phyloP scores from a whole-genome alignment of 1,140 invertebrate genomes.

The Drosophila parabipectinata region DNA sequence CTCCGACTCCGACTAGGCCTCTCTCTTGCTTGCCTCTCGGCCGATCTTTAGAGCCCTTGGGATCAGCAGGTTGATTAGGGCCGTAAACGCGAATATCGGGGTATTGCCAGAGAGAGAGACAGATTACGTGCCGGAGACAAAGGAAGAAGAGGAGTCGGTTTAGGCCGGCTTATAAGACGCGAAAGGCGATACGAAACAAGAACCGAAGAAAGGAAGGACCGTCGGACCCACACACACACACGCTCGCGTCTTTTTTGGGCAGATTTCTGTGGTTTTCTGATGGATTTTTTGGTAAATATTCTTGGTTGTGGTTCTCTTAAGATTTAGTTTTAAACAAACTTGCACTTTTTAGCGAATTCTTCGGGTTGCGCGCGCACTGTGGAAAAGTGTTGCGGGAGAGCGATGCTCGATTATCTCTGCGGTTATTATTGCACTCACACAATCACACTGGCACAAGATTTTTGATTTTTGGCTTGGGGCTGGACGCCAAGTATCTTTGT shows the following conservation, averaged over 20 bases:
- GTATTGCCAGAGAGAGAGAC: constrained; percentile 23
- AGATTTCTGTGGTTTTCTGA: constrained; percentile 76
- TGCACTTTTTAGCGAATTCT: constrained; percentile 2
- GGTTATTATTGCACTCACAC: constrained; percentile 38
- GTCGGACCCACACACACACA: constrained; percentile 32
- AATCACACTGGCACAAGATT: constrained; percentile 27
- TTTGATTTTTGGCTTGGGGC: constrained; percentile 9
- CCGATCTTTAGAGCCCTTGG: constrained; percentile 46
- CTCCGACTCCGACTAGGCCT: constrained; percentile 1
- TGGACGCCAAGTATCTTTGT: background rate
- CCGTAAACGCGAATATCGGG: constrained; percentile 22
- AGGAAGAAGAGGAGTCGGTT: constrained; percentile 55
- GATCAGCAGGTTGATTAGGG: constrained; percentile 74
- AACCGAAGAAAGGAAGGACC: constrained; percentile 49
- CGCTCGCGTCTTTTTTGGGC: constrained; percentile 57
- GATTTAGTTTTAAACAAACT: constrained; percentile 1
- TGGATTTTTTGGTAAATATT: constrained; percentile 41
- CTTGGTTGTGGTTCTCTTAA: background rate
- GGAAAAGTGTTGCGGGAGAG: background rate
- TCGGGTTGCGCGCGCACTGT: constrained; percentile 1
- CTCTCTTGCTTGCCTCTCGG: background rate
- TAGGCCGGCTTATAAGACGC: constrained; percentile 73
- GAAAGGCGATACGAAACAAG: constrained; percentile 46
- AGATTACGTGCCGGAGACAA: constrained; percentile 79
- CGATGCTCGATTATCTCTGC: constrained; percentile 1